Conservation (phyloP, 2,113 vertebrate genomes). For the Rhombomys opimus region DNA sequence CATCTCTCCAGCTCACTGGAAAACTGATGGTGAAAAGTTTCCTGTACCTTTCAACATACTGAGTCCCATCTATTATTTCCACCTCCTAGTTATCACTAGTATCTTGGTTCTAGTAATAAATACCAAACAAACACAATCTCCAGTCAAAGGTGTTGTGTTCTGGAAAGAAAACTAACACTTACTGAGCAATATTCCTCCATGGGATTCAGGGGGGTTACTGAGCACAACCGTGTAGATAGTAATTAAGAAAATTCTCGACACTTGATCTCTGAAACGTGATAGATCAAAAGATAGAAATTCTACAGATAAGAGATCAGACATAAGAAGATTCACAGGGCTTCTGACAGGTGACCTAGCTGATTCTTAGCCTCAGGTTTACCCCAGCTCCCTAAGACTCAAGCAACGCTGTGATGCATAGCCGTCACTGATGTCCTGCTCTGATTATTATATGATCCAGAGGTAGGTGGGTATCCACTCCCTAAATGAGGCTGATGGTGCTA, state of each 20-base stretch:
- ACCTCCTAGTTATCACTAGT: not conserved
- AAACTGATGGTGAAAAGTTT: not conserved
- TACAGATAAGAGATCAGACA: not conserved
- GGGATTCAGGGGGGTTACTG: not conserved
- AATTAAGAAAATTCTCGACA: not conserved
- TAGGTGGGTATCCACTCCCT: accelerated
- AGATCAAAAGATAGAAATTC: not conserved
- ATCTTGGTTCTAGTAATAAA: not conserved
- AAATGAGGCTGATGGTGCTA: accelerated
- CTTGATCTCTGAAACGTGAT: not conserved
- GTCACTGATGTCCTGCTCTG: not conserved
- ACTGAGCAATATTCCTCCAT: not conserved
- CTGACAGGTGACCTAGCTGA: not conserved
- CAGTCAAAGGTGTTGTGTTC: not conserved
- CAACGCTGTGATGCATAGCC: not conserved
- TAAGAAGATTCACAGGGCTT: not conserved
- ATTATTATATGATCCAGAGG: not conserved
- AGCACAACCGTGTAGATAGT: not conserved
- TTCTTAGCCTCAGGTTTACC: not conserved
- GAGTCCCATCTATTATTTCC: not conserved
- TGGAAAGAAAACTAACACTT: not conserved
- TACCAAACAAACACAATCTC: not conserved
- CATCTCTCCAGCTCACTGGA: not conserved
- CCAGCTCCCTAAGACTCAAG: not conserved
- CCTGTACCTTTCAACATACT: not conserved